Evolutionary conservation across 1,140 invertebrate species (phyloP).

Genomic region (Lepidostoma basale): DNA sequence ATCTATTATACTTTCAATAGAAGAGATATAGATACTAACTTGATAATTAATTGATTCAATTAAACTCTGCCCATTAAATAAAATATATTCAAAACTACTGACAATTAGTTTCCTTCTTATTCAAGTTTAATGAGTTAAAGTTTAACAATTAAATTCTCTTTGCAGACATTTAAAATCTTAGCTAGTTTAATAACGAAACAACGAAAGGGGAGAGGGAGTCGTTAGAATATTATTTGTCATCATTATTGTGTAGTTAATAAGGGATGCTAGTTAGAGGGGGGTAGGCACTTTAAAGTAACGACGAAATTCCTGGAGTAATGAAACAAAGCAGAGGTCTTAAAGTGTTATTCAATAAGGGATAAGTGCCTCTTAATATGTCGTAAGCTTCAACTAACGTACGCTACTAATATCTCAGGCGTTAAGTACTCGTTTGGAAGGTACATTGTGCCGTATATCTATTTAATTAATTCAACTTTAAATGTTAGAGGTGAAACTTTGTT

Average conservation of each 20-base stretch:
- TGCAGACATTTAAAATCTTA: background rate
- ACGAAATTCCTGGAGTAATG: background rate
- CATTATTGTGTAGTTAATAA: conserved; percentile 7
- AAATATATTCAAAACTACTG: too few relatives aligned
- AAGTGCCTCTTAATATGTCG: background rate
- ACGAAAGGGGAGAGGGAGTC: background rate
- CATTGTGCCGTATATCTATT: too few relatives aligned
- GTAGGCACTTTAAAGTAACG: background rate
- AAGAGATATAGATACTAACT: too few relatives aligned
- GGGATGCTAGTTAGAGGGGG: background rate
- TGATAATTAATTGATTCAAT: too few relatives aligned
- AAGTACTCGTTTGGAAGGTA: too few relatives aligned
- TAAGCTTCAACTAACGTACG: background rate
- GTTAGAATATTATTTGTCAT: conserved; percentile 14
- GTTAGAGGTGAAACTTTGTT: too few relatives aligned
- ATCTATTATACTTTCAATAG: too few relatives aligned
- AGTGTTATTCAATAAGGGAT: conserved; percentile 9
- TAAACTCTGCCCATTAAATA: too few relatives aligned
- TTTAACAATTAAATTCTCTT: background rate
- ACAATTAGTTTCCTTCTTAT: background rate
- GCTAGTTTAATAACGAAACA: background rate
- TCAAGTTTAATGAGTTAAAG: background rate
- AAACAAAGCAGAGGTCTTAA: background rate
- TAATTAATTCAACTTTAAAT: too few relatives aligned
- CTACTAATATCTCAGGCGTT: too few relatives aligned